A percentile compares a stretch with the other conserved stretches of the same genome.
Evolutionary conservation across 2,888 invertebrate species (phyloP).

Genomic region (Lissonota sp.): DNA sequence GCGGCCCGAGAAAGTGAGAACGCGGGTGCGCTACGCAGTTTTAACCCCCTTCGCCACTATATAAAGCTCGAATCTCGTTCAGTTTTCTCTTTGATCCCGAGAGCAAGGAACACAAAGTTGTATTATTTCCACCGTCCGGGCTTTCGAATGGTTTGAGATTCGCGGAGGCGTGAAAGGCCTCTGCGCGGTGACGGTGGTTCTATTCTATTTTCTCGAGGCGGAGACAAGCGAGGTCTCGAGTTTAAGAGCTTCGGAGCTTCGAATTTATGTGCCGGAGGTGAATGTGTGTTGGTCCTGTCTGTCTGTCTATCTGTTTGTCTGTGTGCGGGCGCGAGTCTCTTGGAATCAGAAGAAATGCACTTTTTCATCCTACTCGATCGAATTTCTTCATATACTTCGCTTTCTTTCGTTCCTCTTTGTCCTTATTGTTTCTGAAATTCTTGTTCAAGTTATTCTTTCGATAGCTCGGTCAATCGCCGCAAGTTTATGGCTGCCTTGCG

Average conservation of each 20-base stretch:
- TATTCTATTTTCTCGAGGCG: constrained; percentile 63
- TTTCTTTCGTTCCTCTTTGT: too few relatives aligned
- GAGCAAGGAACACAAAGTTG: constrained; percentile 80
- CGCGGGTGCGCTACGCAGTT: constrained; percentile 18
- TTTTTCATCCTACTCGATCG: too few relatives aligned
- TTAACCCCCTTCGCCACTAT: constrained; percentile 47
- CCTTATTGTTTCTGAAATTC: too few relatives aligned
- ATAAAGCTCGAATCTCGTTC: constrained; percentile 46
- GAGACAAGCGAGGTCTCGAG: constrained; percentile 5
- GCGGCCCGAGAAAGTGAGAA: too few relatives aligned
- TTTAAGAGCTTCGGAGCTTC: not conserved
- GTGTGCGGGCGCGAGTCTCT: too few relatives aligned
- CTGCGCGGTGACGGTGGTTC: not conserved
- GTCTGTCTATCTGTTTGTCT: too few relatives aligned
- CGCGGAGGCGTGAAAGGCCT: constrained; percentile 78
- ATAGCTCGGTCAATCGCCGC: too few relatives aligned
- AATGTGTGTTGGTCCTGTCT: too few relatives aligned
- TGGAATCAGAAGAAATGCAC: too few relatives aligned
- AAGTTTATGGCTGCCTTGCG: too few relatives aligned
- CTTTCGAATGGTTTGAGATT: constrained; percentile 79
- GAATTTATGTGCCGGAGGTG: not conserved
- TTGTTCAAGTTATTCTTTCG: too few relatives aligned
- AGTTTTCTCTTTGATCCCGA: constrained; percentile 78
- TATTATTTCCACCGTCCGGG: constrained; percentile 80
- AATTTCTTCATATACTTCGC: too few relatives aligned